Evolutionary conservation across 2,888 invertebrate genomes (phyloP).

Genomic region (Prenolepis imparis): DNA sequence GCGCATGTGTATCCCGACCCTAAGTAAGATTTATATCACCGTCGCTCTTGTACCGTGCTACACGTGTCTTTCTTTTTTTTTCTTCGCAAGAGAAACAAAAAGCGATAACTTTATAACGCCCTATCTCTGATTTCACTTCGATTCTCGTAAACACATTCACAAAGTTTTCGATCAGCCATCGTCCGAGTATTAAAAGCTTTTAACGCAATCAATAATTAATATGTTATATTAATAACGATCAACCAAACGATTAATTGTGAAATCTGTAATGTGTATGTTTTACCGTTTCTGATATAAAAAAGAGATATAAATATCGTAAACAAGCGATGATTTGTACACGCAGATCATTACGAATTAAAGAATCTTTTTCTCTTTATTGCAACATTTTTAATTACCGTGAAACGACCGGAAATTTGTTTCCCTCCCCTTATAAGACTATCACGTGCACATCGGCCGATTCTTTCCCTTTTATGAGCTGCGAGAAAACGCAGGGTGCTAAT

Average conservation of each 20-base stretch:
- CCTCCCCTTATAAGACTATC: constrained; percentile 56
- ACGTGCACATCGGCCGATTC: constrained; percentile 40
- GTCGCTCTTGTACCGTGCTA: constrained; percentile 59
- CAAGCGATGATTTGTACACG: constrained; percentile 62
- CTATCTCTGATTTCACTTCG: constrained; percentile 19
- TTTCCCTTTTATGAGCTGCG: constrained; percentile 77
- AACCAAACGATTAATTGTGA: constrained; percentile 85
- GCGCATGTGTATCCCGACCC: constrained; percentile 73
- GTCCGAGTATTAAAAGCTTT: background rate
- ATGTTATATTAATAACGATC: constrained; percentile 72
- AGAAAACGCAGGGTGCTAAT: constrained; percentile 76
- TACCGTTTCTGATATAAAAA: constrained; percentile 56
- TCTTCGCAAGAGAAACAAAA: constrained; percentile 18
- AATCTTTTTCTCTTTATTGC: constrained; percentile 78
- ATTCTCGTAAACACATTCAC: background rate
- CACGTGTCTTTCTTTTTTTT: constrained; percentile 42
- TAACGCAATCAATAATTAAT: constrained; percentile 72
- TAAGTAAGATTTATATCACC: constrained; percentile 82
- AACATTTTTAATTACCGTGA: constrained; percentile 84
- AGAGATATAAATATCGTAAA: constrained; percentile 63
- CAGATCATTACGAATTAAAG: constrained; percentile 77
- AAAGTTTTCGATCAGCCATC: background rate
- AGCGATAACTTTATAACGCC: constrained; percentile 15
- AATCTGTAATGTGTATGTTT: constrained; percentile 71
- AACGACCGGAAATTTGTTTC: constrained; percentile 82